These are phyloP conservation scores for Calliphora vomitoria DNA, from an alignment of 2,888 invertebrate species.

Conservation along the genomic window DNA sequence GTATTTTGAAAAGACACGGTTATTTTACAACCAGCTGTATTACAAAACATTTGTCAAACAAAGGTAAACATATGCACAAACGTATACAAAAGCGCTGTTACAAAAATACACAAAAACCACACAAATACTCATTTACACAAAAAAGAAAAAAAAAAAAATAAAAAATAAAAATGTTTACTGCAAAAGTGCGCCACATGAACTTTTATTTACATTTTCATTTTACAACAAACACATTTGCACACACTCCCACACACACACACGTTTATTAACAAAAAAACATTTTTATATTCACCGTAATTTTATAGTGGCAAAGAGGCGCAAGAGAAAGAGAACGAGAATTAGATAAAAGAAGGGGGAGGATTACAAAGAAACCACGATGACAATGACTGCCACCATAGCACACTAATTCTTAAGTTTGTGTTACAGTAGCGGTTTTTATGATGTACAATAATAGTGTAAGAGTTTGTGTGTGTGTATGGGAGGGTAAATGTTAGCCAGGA, in stretches of 20 bases:
- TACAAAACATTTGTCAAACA: conserved; percentile 34
- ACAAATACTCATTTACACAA: not conserved
- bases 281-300: conserved; percentile 47
- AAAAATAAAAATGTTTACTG: not conserved
- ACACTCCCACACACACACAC: conserved; percentile 39
- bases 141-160: not conserved
- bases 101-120: not conserved
- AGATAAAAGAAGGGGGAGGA: not conserved
- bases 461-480: not conserved
- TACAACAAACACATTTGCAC: conserved; percentile 77
- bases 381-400: conserved; percentile 73
- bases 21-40: conserved; percentile 2
- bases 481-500: not conserved
- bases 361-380: conserved; percentile 51
- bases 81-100: not conserved
- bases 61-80: conserved; percentile 38
- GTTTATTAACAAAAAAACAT: conserved; percentile 62
- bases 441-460: not conserved
- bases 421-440: conserved; percentile 30
- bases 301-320: conserved; percentile 1
- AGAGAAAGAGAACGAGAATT: not conserved
- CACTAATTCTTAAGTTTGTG: conserved; percentile 57
- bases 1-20: not conserved
- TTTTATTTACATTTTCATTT: conserved; percentile 80
- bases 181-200: conserved; percentile 76